Conservation (phyloP, 2,113 vertebrate genomes). For the Delphinapterus leucas region DNA sequence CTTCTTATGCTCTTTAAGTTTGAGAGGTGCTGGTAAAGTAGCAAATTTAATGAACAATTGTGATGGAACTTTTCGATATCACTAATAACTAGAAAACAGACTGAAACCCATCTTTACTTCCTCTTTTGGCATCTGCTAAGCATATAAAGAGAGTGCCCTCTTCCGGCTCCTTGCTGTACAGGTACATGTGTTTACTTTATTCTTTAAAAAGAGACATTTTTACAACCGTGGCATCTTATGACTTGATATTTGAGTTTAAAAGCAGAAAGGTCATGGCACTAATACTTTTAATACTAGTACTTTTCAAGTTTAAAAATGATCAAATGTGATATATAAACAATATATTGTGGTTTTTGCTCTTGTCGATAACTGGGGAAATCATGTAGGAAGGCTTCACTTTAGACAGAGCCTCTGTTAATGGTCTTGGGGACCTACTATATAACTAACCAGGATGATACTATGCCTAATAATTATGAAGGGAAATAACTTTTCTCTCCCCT, state of each 20-base stretch:
- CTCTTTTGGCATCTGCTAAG: neutral
- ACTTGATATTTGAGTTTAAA: neutral
- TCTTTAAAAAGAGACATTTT: neutral
- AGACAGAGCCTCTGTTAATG: neutral
- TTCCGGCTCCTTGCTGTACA: slow-evolving; percentile 52
- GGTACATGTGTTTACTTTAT: neutral
- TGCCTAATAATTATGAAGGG: neutral
- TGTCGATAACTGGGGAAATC: neutral
- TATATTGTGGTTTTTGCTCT: neutral
- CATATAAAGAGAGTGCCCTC: slow-evolving; percentile 67
- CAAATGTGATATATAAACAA: neutral
- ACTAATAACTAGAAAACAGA: neutral
- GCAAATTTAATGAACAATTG: neutral
- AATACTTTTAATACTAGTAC: neutral
- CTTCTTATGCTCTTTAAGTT: neutral
- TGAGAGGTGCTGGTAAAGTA: neutral
- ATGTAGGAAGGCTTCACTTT: neutral
- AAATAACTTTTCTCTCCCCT: neutral
- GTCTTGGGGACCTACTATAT: accelerated
- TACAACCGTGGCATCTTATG: neutral
- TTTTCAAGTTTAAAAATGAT: neutral
- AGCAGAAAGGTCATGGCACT: neutral
- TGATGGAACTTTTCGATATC: neutral
- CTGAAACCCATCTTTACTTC: neutral
- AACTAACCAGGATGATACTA: too few relatives aligned